Conservation (phyloP, 1,140 invertebrate genomes). For the Leptestheria dahalacensis region DNA sequence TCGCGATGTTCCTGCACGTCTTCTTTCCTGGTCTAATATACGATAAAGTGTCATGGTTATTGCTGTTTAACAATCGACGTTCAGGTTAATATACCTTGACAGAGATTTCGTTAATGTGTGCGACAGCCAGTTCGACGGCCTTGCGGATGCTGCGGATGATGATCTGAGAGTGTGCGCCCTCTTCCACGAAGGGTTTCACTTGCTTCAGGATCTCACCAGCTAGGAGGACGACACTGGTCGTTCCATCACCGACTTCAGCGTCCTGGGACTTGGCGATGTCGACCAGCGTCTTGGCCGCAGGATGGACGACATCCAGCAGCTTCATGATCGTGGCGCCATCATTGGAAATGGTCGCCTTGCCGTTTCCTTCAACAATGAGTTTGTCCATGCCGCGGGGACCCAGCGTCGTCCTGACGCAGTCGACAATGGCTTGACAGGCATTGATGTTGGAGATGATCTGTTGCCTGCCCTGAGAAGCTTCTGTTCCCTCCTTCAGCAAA, state of each 20-base stretch:
- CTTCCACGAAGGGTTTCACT: slow-evolving; percentile 88
- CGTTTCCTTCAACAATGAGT: slow-evolving; percentile 76
- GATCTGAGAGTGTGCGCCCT: slow-evolving; percentile 87
- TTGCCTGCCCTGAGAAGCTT: slow-evolving; percentile 85
- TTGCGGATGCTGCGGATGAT: slow-evolving; percentile 75
- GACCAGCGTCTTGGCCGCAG: slow-evolving; percentile 91
- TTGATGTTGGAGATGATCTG: slow-evolving; percentile 98
- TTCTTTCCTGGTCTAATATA: slow-evolving; percentile 40
- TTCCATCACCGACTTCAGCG: slow-evolving; percentile 97
- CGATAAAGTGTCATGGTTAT: background rate
- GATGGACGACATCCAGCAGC: slow-evolving; percentile 90
- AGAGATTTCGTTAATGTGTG: slow-evolving; percentile 71
- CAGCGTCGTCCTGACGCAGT: slow-evolving; percentile 89
- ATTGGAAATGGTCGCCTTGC: slow-evolving; percentile 94
- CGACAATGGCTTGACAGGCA: slow-evolving; percentile 87
- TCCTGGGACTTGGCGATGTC: slow-evolving; percentile 99
- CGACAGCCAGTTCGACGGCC: slow-evolving; percentile 60
- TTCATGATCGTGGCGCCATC: slow-evolving; percentile 99
- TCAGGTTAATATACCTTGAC: slow-evolving; percentile 40
- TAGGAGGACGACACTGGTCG: slow-evolving; percentile 87
- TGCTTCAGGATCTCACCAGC: slow-evolving; percentile 93
- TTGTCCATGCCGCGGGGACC: slow-evolving; percentile 99
- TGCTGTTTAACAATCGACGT: slow-evolving; percentile 4
- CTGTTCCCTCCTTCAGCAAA: slow-evolving; percentile 94
- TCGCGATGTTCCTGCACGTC: slow-evolving; percentile 44